Conservation (phyloP, 2,888 invertebrate genomes). For the Himalopsyche kuldschensis region DNA sequence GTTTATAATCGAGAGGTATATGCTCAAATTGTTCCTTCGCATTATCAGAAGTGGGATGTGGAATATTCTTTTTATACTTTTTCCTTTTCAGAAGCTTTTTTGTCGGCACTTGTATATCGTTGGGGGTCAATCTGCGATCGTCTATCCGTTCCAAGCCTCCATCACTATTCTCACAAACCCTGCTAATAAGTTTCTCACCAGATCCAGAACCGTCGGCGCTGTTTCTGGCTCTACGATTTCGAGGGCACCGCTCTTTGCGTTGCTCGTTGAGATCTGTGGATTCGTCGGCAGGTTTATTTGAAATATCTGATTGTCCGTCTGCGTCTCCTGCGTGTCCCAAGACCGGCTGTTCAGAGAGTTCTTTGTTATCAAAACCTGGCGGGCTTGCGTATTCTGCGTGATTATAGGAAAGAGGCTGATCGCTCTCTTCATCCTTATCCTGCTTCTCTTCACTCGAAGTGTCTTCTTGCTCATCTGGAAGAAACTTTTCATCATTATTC, state of each 20-base stretch:
- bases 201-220: conserved; percentile 11
- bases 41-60: conserved; percentile 43
- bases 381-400: conserved; percentile 13
- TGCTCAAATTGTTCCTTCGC: conserved; percentile 56
- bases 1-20: conserved; percentile 54
- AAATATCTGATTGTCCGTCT: conserved; percentile 12
- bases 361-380: conserved; percentile 32
- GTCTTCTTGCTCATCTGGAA: conserved; percentile 35
- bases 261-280: conserved; percentile 20
- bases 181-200: conserved; percentile 29
- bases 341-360: conserved; percentile 20
- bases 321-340: conserved; percentile 23
- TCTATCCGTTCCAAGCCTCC: conserved; percentile 30
- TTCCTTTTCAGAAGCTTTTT: conserved; percentile 44
- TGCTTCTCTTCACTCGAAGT: conserved; percentile 9
- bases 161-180: conserved; percentile 30
- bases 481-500: conserved; percentile 34
- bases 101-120: conserved; percentile 44
- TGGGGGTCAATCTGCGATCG: conserved; percentile 46
- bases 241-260: conserved; percentile 2
- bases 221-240: conserved; percentile 15
- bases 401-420: not conserved
- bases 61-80: conserved; percentile 44
- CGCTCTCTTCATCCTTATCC: conserved; percentile 15
- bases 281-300: conserved; percentile 20